phyloP scores from a whole-genome alignment of 2,797 vertebrate genomes.

The Brachyrhaphis roseni region DNA sequence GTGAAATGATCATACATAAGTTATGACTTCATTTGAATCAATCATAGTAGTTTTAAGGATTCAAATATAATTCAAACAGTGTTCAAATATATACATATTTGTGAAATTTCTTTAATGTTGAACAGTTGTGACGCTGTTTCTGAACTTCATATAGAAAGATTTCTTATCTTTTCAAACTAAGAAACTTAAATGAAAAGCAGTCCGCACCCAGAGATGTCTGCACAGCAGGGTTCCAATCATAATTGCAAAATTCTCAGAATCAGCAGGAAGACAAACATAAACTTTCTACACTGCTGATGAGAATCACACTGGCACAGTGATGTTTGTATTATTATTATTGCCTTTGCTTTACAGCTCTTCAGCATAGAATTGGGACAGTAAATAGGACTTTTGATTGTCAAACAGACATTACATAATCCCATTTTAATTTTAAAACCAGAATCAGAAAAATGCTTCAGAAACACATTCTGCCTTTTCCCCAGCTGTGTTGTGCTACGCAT shows the following conservation, averaged over 20 bases:
- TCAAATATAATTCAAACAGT: background rate
- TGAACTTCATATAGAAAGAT: too few species aligned
- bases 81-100: background rate
- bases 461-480: background rate
- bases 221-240: background rate
- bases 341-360: conserved; percentile 1
- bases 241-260: background rate
- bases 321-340: background rate
- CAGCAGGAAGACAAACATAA: background rate
- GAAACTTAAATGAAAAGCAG: background rate
- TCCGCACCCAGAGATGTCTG: background rate
- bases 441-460: background rate
- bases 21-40: background rate
- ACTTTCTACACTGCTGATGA: background rate
- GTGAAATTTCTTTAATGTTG: background rate
- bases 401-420: background rate
- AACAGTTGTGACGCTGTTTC: background rate
- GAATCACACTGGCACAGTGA: background rate
- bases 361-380: background rate
- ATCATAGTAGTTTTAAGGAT: background rate
- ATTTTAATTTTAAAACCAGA: conserved; percentile 3
- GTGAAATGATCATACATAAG: background rate
- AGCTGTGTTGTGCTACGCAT: conserved; percentile 28
- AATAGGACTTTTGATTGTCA: background rate
- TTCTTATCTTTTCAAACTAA: background rate